Evolutionary conservation across 1,140 invertebrate genomes (phyloP), one percentile per base, ranked within the genome.

Genomic region (Orussus abietinus): DNA sequence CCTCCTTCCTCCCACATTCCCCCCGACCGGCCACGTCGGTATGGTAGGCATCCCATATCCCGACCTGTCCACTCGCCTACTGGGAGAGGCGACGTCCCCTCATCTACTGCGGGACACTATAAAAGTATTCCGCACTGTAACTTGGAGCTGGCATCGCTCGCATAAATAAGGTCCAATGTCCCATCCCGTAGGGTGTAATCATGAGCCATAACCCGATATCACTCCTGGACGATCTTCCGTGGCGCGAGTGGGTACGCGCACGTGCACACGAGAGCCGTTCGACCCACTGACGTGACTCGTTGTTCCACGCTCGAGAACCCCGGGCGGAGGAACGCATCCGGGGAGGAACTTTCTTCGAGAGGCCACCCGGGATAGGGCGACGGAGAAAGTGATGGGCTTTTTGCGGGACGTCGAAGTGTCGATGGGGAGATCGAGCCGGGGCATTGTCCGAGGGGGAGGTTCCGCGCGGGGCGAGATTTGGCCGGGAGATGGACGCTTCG

Each of bases 151-250:
- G 38, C 21, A n/a, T 9, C 28, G 33, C 34, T 49, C 38, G 38
- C 42, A 51, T 48, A 42, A 47, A 54, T 56, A 54, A 54, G 48
- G 49, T 21, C 36, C 31, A 34, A 34, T 21, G 26, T 10, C 29
- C 20, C 29, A 26, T 35, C 21, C 37, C 45, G 28, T 43, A 42
- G 53, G 47, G 34, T 57, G 44, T 57, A 57, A 57, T 57, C 54
- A 55, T 37, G 35, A 49, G 46, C 49, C 46, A 51, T 55, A 57
- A 57, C 42, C 31, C 34, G 35, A 52, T 57, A 57, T 57, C 55
- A 52, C 50, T 54, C 42, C 41, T 31, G 29, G 31, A 14, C 38
- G 38, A 57, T 55, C 46, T 42, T 32, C 12, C 42, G 25, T 37
- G 28, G 36, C 35, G 18, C 12, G 17, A 26, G 30, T 36, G 11